Conservation (phyloP, 2,113 vertebrate genomes). For the Piaya cayana region DNA sequence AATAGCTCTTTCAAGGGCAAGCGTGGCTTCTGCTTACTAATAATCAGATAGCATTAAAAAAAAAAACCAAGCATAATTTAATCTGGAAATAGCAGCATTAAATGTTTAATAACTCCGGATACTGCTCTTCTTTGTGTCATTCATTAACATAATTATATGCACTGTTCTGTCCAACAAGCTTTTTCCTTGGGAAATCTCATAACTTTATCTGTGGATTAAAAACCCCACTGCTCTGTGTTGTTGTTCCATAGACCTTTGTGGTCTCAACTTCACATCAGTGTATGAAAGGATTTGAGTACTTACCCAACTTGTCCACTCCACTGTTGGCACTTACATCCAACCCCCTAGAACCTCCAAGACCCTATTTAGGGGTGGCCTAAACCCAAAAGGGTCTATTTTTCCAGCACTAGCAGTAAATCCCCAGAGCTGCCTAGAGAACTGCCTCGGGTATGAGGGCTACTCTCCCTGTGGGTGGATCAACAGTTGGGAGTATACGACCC, state of each 20-base stretch:
- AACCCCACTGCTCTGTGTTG: background rate
- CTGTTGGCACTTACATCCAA: accelerated
- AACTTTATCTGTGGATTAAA: background rate
- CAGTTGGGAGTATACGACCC: background rate
- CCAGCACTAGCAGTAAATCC: background rate
- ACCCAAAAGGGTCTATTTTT: background rate
- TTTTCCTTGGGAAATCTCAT: background rate
- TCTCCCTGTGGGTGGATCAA: background rate
- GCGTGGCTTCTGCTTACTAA: conserved; percentile 52
- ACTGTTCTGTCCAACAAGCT: conserved; percentile 5
- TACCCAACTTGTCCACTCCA: background rate
- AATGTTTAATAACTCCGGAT: conserved; percentile 64
- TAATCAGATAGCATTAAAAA: background rate
- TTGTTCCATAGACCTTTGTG: background rate
- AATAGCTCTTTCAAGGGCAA: conserved; percentile 7
- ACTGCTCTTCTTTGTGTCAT: conserved; percentile 36
- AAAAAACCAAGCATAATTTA: conserved; percentile 46
- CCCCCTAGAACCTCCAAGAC: background rate
- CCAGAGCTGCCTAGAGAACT: background rate
- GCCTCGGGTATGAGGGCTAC: background rate
- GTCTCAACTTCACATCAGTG: background rate
- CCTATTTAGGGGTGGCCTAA: background rate
- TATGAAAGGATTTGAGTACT: background rate
- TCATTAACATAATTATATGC: conserved; percentile 53
- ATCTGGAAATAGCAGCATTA: conserved; percentile 65